Evolutionary conservation across 2,113 vertebrate species (phyloP), one percentile per base, ranked within the genome.

Genomic region (Varanus salvator): DNA sequence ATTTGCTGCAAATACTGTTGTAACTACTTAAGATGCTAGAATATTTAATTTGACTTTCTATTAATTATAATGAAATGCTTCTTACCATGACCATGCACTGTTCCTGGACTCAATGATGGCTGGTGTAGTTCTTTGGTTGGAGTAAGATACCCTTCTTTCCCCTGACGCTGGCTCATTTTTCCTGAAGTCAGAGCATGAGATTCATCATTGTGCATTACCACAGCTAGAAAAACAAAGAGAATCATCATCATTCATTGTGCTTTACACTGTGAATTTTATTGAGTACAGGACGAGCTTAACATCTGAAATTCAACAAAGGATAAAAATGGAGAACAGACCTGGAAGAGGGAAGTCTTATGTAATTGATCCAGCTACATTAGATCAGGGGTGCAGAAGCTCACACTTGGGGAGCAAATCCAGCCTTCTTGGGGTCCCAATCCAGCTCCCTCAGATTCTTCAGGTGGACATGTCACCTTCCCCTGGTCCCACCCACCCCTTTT

Each of bases 91-190:
- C 96, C 97, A 92, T 98, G 98, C 94, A 96, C 96, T 95, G 97
- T 86, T 91, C 98, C 98, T 0, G 98, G 98, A 94, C 98, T 98
- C 75, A 98, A 97, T 82, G 97, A 96, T 0, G 97, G 97, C 38
- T 97, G 97, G 3, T 97, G 93, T 60, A 97, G 95, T 85, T 99
- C 99, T 97, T 98, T 98, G 97, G 95, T 98, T 94, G 98, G 98
- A 4, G 98, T 98, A 87, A 98, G 98, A 90, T 97, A 98, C 74
- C 96, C 95, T 95, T 99, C 98, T 96, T 98, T 99, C 68, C 95
- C 98, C 95, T 98, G 98, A 81, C 98, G 98, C 92, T 99, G 99
- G 97, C 96, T 99, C 98, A 99, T 99, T 95, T 98, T 99, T 96
- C 96, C 98, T 93, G 98, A 97, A 88, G 98, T 98, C 96, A 98